A percentile compares a stretch with the other conserved stretches of the same genome.
These are phyloP conservation scores for Aphaenogaster floridana DNA, from an alignment of 1,140 invertebrate genomes.

Conservation along the genomic window DNA sequence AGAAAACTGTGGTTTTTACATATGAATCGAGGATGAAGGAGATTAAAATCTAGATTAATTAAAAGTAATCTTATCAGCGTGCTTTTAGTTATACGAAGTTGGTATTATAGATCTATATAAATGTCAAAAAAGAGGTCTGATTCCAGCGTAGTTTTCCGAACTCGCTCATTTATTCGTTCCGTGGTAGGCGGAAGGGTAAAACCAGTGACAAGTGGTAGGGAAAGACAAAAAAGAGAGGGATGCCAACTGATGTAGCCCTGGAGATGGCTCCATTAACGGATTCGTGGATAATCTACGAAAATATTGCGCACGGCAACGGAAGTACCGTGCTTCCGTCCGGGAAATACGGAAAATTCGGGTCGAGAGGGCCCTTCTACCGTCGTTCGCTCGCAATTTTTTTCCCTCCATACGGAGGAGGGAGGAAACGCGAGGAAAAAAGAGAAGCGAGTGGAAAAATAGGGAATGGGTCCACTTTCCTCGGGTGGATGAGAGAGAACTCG, in stretches of 20 bases:
- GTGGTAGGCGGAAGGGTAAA: conserved; percentile 5
- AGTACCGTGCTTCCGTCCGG: conserved; percentile 64
- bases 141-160: background rate
- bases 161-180: conserved; percentile 2
- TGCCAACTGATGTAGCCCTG: conserved; percentile 45
- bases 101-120: background rate
- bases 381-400: conserved; percentile 75
- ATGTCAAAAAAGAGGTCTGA: background rate
- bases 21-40: background rate
- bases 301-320: conserved; percentile 70
- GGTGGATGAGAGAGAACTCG: conserved; percentile 63
- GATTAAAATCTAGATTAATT: background rate
- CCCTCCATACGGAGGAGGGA: conserved; percentile 52
- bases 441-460: conserved; percentile 66
- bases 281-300: conserved; percentile 72
- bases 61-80: background rate
- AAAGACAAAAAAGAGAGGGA: conserved; percentile 45
- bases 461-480: conserved; percentile 71
- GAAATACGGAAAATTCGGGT: conserved; percentile 76
- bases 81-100: background rate
- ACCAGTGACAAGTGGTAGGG: conserved; percentile 41
- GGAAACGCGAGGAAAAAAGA: conserved; percentile 65
- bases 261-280: conserved; percentile 60
- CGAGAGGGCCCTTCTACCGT: conserved; percentile 72
- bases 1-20: background rate